Evolutionary conservation across 1,140 invertebrate genomes (phyloP).

Genomic region (Nymphalis io): DNA sequence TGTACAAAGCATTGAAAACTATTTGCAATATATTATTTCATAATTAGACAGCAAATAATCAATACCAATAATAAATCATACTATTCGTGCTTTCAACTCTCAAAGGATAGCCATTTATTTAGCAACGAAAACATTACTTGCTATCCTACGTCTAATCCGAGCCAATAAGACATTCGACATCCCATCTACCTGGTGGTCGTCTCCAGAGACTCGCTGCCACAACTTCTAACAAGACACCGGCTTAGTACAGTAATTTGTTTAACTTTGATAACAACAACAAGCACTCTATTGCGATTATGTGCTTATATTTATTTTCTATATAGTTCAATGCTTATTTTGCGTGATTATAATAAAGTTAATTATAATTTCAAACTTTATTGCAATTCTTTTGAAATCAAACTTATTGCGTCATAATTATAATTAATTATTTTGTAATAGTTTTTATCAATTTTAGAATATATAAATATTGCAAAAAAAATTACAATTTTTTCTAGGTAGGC

Average conservation of each 20-base stretch:
- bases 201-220: constrained; percentile 19
- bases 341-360: neutral
- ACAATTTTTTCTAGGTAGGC: too few relatives aligned
- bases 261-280: constrained; percentile 30
- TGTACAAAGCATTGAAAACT: too few relatives aligned
- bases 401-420: too few relatives aligned
- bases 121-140: constrained; percentile 4
- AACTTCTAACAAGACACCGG: constrained; percentile 27
- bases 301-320: neutral
- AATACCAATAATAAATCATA: neutral
- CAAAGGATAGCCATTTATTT: neutral
- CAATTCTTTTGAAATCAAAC: too few relatives aligned
- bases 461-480: too few relatives aligned
- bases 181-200: constrained; percentile 17
- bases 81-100: neutral
- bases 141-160: constrained; percentile 6
- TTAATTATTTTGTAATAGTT: too few relatives aligned
- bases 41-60: neutral
- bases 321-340: neutral
- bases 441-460: too few relatives aligned
- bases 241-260: constrained; percentile 30
- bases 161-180: constrained; percentile 33
- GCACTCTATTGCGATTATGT: constrained; percentile 2
- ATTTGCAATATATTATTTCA: too few relatives aligned
- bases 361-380: too few relatives aligned